Conservation (phyloP, 2,888 invertebrate species). For the Cheilosia scutellata region DNA sequence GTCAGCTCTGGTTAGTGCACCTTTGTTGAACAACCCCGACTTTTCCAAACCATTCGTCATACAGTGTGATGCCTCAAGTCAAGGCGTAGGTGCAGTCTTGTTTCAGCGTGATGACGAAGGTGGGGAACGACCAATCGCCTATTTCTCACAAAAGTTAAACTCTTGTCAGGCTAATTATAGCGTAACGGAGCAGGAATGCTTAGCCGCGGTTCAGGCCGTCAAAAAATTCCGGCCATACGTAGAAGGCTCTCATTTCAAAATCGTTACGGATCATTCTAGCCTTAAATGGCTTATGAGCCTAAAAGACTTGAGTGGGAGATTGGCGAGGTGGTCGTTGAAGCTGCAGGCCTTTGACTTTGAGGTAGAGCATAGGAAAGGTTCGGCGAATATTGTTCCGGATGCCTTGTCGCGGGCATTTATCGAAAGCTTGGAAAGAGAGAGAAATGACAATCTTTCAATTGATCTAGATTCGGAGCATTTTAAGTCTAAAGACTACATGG, state of each 20-base stretch:
- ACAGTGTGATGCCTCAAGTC: slow-evolving; percentile 62
- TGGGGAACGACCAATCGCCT: slow-evolving; percentile 51
- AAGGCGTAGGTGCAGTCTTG: slow-evolving; percentile 49
- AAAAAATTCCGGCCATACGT: slow-evolving; percentile 57
- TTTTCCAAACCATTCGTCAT: slow-evolving; percentile 43
- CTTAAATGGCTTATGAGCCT: slow-evolving; percentile 77
- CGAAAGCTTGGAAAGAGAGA: slow-evolving; percentile 33
- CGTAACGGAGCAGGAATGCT: slow-evolving; percentile 51
- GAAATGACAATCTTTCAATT: slow-evolving; percentile 13
- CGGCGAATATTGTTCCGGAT: slow-evolving; percentile 74
- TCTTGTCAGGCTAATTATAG: slow-evolving; percentile 18
- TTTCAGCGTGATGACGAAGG: slow-evolving; percentile 35
- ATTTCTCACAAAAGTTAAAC: slow-evolving; percentile 53
- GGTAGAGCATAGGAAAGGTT: slow-evolving; percentile 77
- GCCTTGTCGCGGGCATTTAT: slow-evolving; percentile 48
- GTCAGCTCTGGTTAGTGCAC: slow-evolving; percentile 28
- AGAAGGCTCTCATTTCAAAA: slow-evolving; percentile 46
- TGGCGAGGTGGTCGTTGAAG: slow-evolving; percentile 76
- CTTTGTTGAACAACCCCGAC: slow-evolving; percentile 43
- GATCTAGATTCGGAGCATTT: slow-evolving; percentile 31
- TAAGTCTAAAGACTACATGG: background rate
- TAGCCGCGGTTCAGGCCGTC: slow-evolving; percentile 31
- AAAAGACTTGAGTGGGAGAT: slow-evolving; percentile 76
- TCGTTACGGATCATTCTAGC: slow-evolving; percentile 77
- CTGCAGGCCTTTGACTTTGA: slow-evolving; percentile 71